Evolutionary conservation across 2,113 vertebrate genomes (phyloP).

Genomic region (Apus apus): DNA sequence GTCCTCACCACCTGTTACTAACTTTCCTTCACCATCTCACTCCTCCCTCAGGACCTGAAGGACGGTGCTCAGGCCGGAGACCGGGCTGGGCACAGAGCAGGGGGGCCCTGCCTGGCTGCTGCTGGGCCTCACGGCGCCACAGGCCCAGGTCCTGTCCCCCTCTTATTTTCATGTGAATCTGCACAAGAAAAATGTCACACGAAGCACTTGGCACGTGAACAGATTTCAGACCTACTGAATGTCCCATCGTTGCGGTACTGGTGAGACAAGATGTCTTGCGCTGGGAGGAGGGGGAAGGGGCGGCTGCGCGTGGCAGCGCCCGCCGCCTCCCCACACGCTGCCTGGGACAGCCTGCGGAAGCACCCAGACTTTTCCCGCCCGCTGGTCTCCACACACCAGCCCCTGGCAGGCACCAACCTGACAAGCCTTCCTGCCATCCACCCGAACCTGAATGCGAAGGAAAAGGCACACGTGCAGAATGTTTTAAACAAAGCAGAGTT

Average conservation of each 20-base stretch:
- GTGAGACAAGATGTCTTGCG: too few species aligned
- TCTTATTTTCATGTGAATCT: rapidly evolving
- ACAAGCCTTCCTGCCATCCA: background rate
- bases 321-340: rapidly evolving
- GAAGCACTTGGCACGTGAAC: rapidly evolving
- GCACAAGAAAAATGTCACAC: background rate
- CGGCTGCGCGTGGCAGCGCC: background rate
- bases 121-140: rapidly evolving
- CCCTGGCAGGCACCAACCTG: background rate
- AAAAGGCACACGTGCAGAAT: background rate
- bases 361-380: rapidly evolving
- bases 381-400: background rate
- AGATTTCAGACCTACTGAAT: rapidly evolving
- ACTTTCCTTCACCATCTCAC: background rate
- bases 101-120: too few species aligned
- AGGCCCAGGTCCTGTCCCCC: too few species aligned
- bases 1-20: rapidly evolving
- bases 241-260: rapidly evolving
- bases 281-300: rapidly evolving
- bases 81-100: background rate
- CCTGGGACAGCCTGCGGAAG: background rate
- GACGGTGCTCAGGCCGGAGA: background rate
- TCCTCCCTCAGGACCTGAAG: background rate
- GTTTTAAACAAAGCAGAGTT: background rate
- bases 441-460: rapidly evolving